Evolutionary conservation across 2,888 invertebrate species (phyloP), one percentile per base, ranked within the genome.

Genomic region (Callyntrura sp.): DNA sequence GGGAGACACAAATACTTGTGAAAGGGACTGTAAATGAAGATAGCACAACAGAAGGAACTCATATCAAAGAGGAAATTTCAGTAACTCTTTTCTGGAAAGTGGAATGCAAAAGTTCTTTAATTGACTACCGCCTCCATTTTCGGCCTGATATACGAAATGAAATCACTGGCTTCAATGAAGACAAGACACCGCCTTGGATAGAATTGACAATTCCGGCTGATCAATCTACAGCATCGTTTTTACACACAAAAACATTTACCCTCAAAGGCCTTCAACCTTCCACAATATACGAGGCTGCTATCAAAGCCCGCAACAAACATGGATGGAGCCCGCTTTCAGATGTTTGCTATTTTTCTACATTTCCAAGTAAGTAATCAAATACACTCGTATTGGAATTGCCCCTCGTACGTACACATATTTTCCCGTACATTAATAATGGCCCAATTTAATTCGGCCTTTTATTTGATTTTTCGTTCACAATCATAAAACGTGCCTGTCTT

Each of bases 271-370:
- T 98, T 0, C 96, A 96, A 43, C 96, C 96, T 0, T 96, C 96
- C 5, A 96, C 96, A 0, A 96, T 97, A 0, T 98, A 97, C 93
- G 97, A 98, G 95, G 97, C 97, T 0, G 95, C 96, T 0, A 96
- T 98, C 0, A 95, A 96, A n/a, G 97, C 97, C 0, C 96, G 97
- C 94, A 98, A 98, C 94, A 96, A 96, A 93, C 97, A 96, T 93
- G 98, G 98, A n/a, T 97, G 97, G 97, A 97, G 97, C 93, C 96
- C 97, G 93, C 96, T 96, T 0, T 97, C 97, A 12, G 96, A 96
- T 1, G 95, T 97, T 78, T 95, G 97, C 86, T 96, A 96, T 94
- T 98, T 98, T 94, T 96, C 97, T 14, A 98, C 98, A 0, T 92
- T 91, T 68, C 92, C 92, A 14, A 90, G 93, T 93, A 92, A 55